These are phyloP conservation scores for Diglossa cyanea DNA, from an alignment of 2,797 vertebrate species.

Conservation along the genomic window DNA sequence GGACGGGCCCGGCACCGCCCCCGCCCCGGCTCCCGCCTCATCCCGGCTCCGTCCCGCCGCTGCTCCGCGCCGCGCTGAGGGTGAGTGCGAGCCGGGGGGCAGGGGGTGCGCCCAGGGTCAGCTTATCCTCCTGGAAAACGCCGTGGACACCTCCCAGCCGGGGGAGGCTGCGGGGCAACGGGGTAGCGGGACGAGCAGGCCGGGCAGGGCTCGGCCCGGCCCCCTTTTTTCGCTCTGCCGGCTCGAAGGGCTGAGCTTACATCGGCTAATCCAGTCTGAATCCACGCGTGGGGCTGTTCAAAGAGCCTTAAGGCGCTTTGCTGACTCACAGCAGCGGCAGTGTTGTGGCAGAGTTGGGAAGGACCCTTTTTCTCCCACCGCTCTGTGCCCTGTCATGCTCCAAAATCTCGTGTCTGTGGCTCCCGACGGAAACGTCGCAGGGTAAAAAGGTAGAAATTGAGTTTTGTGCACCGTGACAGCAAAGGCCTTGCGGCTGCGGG, in stretches of 20 bases:
- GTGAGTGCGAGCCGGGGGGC: not conserved
- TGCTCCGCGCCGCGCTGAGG: not conserved
- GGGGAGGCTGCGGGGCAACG: not conserved
- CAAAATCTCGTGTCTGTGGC: no score
- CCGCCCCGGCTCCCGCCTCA: not conserved
- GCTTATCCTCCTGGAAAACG: fast-evolving
- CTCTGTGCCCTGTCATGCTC: not conserved
- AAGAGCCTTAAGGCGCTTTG: not conserved
- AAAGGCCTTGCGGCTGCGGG: not conserved
- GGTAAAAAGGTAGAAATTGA: fast-evolving
- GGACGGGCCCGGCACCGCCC: not conserved
- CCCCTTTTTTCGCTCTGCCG: not conserved
- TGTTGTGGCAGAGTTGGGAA: not conserved
- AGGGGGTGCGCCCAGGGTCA: not conserved
- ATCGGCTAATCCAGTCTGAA: fast-evolving
- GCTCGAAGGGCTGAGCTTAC: fast-evolving
- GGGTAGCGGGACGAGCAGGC: not conserved
- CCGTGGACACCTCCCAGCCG: fast-evolving
- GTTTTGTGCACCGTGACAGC: fast-evolving
- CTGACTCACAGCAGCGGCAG: not conserved
- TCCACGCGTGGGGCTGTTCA: not conserved
- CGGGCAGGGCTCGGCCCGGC: not conserved
- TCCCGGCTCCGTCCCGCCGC: not conserved
- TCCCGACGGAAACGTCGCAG: not conserved
- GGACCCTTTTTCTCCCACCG: not conserved